Evolutionary conservation across 2,113 vertebrate genomes (phyloP).

Genomic region (Proterorhinus semilunaris): DNA sequence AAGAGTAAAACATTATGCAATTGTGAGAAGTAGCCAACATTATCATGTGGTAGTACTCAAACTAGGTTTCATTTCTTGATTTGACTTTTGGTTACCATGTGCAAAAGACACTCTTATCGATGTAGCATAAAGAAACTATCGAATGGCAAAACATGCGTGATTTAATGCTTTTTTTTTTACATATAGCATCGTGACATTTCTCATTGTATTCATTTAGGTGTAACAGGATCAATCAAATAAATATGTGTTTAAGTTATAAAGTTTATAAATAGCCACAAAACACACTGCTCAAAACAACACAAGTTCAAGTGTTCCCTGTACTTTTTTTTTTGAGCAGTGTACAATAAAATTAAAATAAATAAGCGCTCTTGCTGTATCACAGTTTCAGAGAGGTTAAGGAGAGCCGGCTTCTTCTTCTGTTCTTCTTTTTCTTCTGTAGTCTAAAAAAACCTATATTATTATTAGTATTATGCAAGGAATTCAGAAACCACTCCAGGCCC

Average conservation of each 20-base stretch:
- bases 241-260: not conserved
- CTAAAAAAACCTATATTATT: not conserved
- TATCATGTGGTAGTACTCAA: not conserved
- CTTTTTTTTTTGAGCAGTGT: too few relatives aligned
- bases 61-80: constrained; percentile 20
- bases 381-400: too few relatives aligned
- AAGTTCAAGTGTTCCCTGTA: too few relatives aligned
- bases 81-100: not conserved
- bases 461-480: too few relatives aligned
- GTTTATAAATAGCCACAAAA: not conserved
- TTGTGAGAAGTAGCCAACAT: not conserved
- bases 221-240: not conserved
- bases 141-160: not conserved
- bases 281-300: too few relatives aligned
- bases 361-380: too few relatives aligned
- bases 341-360: too few relatives aligned
- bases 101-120: not conserved
- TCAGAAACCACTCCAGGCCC: not conserved
- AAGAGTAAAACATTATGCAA: not conserved
- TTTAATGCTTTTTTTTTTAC: not conserved
- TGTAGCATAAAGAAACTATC: not conserved
- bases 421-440: too few relatives aligned
- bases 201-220: too few relatives aligned
- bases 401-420: not conserved
- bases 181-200: not conserved